Percentiles rank a stretch among this genome's conserved stretches.
Conservation (phyloP, 2,888 invertebrate species). For the Ectemnius continuus region DNA sequence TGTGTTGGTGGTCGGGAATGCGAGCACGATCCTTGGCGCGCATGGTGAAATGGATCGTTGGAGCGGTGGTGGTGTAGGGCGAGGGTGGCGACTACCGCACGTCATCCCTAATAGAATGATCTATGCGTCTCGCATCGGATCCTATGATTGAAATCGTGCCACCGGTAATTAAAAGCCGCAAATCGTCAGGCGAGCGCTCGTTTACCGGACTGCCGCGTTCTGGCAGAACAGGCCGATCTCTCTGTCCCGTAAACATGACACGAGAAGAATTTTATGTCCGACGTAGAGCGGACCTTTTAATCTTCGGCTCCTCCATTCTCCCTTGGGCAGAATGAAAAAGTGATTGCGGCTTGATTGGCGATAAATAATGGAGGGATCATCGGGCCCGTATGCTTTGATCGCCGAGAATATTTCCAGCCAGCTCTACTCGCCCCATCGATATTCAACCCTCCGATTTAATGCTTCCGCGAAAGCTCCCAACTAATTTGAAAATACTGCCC, state of each 20-base stretch:
- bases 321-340: no score
- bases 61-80: slow-evolving; percentile 42
- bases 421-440: no score
- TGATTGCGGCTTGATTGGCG: no score
- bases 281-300: not conserved
- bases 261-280: slow-evolving; percentile 18
- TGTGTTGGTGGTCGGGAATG: slow-evolving; percentile 36
- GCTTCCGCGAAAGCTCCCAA: no score
- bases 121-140: slow-evolving; percentile 54
- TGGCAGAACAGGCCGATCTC: not conserved
- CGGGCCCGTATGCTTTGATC: no score
- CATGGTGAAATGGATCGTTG: slow-evolving; percentile 45
- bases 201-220: no score
- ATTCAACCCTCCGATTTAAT: no score
- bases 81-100: slow-evolving; percentile 52
- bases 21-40: slow-evolving; percentile 18
- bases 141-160: slow-evolving; percentile 53
- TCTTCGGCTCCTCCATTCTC: no score
- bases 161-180: slow-evolving; percentile 4
- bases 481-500: not conserved
- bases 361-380: no score
- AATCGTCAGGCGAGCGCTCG: no score
- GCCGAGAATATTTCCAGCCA: no score
- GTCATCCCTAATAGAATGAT: slow-evolving; percentile 62
- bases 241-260: slow-evolving; percentile 16